A percentile compares a stretch with the other conserved stretches of the same genome.
Evolutionary conservation across 2,113 vertebrate species (phyloP).

Genomic region (Poeciliopsis retropinna): DNA sequence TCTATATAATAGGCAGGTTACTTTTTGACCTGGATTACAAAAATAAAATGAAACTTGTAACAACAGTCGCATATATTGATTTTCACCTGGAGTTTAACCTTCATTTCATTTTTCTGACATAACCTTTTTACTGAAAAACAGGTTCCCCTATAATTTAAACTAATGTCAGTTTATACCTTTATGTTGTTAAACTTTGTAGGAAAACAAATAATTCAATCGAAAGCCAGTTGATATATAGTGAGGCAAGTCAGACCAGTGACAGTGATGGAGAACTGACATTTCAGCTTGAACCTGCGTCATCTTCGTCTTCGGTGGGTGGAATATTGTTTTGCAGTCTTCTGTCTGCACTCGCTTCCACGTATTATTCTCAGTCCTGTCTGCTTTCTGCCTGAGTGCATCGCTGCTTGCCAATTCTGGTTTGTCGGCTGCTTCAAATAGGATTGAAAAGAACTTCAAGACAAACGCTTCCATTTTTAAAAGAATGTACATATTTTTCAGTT

Average conservation of each 20-base stretch:
- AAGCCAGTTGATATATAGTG: neutral
- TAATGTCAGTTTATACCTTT: neutral
- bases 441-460: conserved; percentile 18
- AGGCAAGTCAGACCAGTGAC: neutral
- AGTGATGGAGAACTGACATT: neutral
- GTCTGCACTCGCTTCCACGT: neutral
- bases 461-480: conserved; percentile 10
- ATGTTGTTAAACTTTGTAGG: neutral
- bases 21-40: neutral
- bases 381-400: neutral
- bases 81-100: neutral
- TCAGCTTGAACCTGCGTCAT: neutral
- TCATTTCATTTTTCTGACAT: neutral
- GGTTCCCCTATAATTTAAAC: neutral
- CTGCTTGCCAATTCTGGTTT: conserved; percentile 4
- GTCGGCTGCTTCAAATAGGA: conserved; percentile 19
- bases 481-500: conserved; percentile 12
- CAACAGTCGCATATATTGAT: neutral
- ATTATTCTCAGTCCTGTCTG: neutral
- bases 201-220: neutral
- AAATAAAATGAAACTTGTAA: neutral
- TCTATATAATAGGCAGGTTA: neutral
- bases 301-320: neutral
- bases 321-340: conserved; percentile 10
- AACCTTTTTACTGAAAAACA: neutral